Conservation (phyloP, 2,888 invertebrate genomes). For the Hirtodrosophila duncani region DNA sequence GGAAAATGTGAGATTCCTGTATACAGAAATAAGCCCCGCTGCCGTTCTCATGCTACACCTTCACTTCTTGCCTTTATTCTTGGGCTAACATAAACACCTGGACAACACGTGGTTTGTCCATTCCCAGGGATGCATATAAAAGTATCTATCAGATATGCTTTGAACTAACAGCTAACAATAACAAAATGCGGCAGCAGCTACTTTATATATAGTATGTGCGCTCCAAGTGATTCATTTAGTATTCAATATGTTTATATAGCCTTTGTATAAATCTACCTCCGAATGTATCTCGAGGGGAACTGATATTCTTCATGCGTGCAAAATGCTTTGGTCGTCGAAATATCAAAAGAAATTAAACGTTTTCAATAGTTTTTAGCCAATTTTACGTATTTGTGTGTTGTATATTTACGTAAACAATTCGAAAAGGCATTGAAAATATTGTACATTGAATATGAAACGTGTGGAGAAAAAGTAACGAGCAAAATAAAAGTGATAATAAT, state of each 20-base stretch:
- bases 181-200: conserved; percentile 21
- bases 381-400: conserved; percentile 6
- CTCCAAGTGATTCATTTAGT: conserved; percentile 29
- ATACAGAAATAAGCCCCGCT: no score
- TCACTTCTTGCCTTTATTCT: no score
- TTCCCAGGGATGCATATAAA: no score
- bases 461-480: conserved; percentile 10
- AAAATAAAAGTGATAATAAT: conserved; percentile 27
- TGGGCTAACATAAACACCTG: conserved; percentile 56
- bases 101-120: conserved; percentile 60
- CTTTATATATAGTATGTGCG: conserved; percentile 27
- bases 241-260: no score
- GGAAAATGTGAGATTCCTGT: no score
- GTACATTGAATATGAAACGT: conserved; percentile 8
- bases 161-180: conserved; percentile 43
- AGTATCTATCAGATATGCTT: conserved; percentile 44
- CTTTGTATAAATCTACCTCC: neutral
- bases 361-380: conserved; percentile 8
- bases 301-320: conserved; percentile 9
- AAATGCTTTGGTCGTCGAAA: conserved; percentile 18
- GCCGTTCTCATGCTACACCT: no score
- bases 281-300: no score
- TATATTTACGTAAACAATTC: conserved; percentile 61
- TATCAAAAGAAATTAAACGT: no score
- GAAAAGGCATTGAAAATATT: conserved; percentile 45